phyloP scores from a whole-genome alignment of 1,140 invertebrate species.

The Orussus abietinus region DNA sequence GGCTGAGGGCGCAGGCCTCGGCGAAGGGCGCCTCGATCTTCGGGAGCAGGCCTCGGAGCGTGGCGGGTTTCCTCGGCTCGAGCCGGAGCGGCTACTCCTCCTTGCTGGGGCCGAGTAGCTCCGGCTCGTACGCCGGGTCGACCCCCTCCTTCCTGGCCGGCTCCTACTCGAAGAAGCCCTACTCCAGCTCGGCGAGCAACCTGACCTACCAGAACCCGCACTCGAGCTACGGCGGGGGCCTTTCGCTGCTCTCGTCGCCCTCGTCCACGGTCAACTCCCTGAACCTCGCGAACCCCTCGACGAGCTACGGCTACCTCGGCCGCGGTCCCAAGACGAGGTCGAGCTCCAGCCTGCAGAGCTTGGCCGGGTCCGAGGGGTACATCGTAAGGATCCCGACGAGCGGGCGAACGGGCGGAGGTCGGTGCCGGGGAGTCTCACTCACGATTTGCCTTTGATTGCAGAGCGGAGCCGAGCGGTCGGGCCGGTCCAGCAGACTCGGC shows the following conservation, averaged over 20 bases:
- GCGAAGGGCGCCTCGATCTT: slow-evolving; percentile 51
- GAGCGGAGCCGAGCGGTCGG: slow-evolving; percentile 72
- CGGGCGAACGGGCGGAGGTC: no score
- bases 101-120: slow-evolving; percentile 32
- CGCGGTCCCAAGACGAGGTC: slow-evolving; percentile 24
- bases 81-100: slow-evolving; percentile 41
- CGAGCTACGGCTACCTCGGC: slow-evolving; percentile 51
- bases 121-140: slow-evolving; percentile 36
- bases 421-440: no score
- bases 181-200: slow-evolving; percentile 43
- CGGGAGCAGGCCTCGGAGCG: slow-evolving; percentile 50
- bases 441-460: slow-evolving; percentile 57
- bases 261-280: slow-evolving; percentile 48
- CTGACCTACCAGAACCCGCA: slow-evolving; percentile 51
- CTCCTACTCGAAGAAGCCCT: slow-evolving; percentile 38
- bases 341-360: slow-evolving; percentile 51
- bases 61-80: slow-evolving; percentile 41
- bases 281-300: slow-evolving; percentile 53
- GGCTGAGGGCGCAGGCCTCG: slow-evolving; percentile 48
- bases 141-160: slow-evolving; percentile 31
- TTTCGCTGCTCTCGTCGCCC: slow-evolving; percentile 55
- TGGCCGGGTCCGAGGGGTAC: slow-evolving; percentile 65
- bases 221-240: slow-evolving; percentile 60
- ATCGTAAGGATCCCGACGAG: slow-evolving; percentile 66
- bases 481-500: slow-evolving; percentile 59